Base-by-base conservation (phyloP, 2,113 vertebrate genomes). In the Numida meleagris region DNA sequence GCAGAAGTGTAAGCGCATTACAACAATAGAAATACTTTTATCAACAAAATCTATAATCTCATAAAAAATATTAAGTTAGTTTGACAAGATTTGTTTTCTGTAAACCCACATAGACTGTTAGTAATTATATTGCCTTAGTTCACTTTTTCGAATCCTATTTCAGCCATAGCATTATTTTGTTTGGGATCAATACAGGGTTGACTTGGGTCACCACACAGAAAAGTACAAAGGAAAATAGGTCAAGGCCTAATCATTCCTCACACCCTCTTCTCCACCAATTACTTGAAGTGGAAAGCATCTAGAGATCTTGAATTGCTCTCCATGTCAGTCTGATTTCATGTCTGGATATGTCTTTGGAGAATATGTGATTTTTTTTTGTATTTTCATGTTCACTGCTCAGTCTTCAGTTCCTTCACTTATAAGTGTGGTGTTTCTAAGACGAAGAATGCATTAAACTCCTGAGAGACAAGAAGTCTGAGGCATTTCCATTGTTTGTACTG, bases 11-110 rank as follows among this genome's bases (percentile, higher is more conserved):
- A 65, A 82, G 61, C 77, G 15, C 43, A 53, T 72, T 86, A 36
- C 27, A 45, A 90, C 87, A 91, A 61, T 67, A 93, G 43, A 88
- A 94, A 93, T 88, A 84, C 16, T 34, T 93, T 94, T 88, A 77
- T 29, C 46, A 88, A 83, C 63, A 91, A 96, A 96, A 95, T 94
- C 91, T 72, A 93, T 95, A 95, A 91, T 86, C 34, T 83, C 85
- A 90, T 91, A 89, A 96, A 85, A 95, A 93, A 67, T 91, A 95
- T 95, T 91, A 95, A 91, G 51, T 91, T 94, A 94, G n/a, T 82
- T 71, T 0, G 4, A 81, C 85, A 61, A 46, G 68, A 88, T 94
- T 89, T 94, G 40, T 74, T 93, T 93, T 81, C 46, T 82, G 48
- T 42, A 88, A 96, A 86, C 23, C 38, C 68, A 85, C 72, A 89